A percentile compares a stretch with the other conserved stretches of the same genome.
Evolutionary conservation across 2,797 vertebrate species (phyloP).

Genomic region (Clarias platycephalus): DNA sequence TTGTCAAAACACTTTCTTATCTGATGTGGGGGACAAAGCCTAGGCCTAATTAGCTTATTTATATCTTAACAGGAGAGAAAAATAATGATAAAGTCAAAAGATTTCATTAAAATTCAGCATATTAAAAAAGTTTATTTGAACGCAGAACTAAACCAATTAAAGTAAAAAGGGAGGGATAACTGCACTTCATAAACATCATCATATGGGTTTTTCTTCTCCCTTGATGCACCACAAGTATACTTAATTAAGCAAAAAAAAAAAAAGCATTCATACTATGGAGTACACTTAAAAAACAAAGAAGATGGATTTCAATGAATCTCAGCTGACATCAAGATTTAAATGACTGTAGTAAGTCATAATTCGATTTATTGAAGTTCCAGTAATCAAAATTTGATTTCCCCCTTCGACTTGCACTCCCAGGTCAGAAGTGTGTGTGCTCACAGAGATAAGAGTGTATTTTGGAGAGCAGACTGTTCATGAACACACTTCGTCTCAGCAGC

Average conservation of each 20-base stretch:
- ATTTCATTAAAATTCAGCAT: conserved; percentile 71
- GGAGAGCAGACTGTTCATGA: no score
- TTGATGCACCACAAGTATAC: not conserved
- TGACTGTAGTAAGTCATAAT: not conserved
- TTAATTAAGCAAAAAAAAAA: conserved; percentile 10
- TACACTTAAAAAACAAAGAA: conserved; percentile 14
- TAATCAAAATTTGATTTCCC: not conserved
- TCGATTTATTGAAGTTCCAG: not conserved
- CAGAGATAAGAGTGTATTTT: not conserved
- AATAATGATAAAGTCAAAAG: conserved; percentile 61
- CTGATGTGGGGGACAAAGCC: conserved; percentile 1
- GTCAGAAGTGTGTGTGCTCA: not conserved
- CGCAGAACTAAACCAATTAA: conserved; percentile 68
- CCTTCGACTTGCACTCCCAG: not conserved
- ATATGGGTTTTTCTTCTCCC: conserved; percentile 53
- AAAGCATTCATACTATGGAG: not conserved
- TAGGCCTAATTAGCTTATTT: conserved; percentile 73
- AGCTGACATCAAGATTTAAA: not conserved
- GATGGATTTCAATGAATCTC: not conserved
- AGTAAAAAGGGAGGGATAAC: conserved; percentile 68
- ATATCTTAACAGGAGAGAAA: conserved; percentile 62
- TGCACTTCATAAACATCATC: conserved; percentile 63
- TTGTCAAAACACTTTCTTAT: conserved; percentile 5
- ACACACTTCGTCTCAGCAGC: not conserved
- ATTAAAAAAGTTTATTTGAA: conserved; percentile 67